Conservation (phyloP, 1,140 invertebrate species). For the Acromyrmex heyeri region DNA sequence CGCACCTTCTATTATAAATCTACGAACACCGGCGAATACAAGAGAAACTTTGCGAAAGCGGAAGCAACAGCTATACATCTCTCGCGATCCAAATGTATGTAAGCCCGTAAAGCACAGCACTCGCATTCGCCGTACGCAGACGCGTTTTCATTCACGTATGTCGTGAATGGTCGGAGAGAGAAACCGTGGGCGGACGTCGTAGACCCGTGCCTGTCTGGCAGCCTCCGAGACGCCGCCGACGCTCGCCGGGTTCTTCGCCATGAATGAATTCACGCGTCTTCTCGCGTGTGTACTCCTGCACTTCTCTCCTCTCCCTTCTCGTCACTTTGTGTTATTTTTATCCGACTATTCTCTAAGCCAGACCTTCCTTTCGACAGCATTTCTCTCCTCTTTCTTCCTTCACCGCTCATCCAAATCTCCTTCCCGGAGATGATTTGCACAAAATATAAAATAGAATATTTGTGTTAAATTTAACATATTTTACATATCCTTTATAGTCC, state of each 20-base stretch:
- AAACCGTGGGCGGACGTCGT: constrained; percentile 76
- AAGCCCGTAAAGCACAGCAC: constrained; percentile 31
- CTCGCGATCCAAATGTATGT: constrained; percentile 28
- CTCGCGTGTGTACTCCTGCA: background rate
- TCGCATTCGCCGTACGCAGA: constrained; percentile 60
- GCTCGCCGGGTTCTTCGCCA: constrained; percentile 73
- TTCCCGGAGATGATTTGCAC: constrained; percentile 40
- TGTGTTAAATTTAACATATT: too few species aligned
- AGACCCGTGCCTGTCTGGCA: constrained; percentile 44
- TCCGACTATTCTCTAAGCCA: constrained; percentile 21
- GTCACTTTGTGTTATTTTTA: constrained; percentile 28
- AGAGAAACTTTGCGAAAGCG: constrained; percentile 4
- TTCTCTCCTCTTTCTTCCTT: background rate
- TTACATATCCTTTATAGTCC: too few species aligned
- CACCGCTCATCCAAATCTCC: background rate
- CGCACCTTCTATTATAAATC: background rate
- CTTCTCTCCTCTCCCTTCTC: background rate
- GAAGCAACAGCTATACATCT: background rate
- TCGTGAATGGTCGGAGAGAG: constrained; percentile 75
- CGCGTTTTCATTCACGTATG: constrained; percentile 76
- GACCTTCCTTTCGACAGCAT: background rate
- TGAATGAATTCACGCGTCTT: constrained; percentile 80
- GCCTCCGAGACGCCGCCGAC: constrained; percentile 50
- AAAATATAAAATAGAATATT: background rate
- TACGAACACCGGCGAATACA: background rate